Evolutionary conservation across 2,888 invertebrate species (phyloP).

Genomic region (Drosophila borealis): DNA sequence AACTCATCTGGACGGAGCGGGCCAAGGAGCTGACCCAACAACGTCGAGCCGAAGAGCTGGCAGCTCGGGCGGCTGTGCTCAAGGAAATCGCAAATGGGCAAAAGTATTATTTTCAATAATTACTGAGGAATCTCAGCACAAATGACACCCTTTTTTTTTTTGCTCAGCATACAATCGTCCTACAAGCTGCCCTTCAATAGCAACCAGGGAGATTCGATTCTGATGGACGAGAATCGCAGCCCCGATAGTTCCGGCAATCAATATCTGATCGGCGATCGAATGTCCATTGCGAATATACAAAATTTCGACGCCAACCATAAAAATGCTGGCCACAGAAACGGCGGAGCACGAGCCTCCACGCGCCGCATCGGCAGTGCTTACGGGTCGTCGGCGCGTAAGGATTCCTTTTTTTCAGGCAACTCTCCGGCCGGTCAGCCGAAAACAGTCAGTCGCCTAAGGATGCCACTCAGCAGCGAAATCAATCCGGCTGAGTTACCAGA

Average conservation of each 20-base stretch:
- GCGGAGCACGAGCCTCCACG: conserved; percentile 32
- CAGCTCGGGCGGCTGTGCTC: conserved; percentile 87
- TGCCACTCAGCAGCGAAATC: conserved; percentile 34
- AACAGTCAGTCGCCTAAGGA: conserved; percentile 19
- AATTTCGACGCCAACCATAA: conserved; percentile 29
- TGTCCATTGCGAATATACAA: conserved; percentile 57
- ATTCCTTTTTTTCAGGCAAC: conserved; percentile 42
- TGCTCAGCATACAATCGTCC: conserved; percentile 49
- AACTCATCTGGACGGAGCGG: conserved; percentile 91
- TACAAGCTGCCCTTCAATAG: conserved; percentile 40
- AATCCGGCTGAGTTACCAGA: conserved; percentile 29
- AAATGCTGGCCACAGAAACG: conserved; percentile 12
- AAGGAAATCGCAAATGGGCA: conserved; percentile 88
- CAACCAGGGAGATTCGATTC: conserved; percentile 51
- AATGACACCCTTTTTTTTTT: background rate
- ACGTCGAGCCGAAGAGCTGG: conserved; percentile 90
- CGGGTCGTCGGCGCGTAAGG: conserved; percentile 20
- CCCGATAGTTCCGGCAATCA: conserved; percentile 66
- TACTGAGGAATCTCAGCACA: background rate
- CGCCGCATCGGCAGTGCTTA: conserved; percentile 43
- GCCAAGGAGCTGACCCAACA: conserved; percentile 91
- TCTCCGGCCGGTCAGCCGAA: conserved; percentile 8
- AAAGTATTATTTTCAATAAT: conserved; percentile 82
- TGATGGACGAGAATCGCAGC: conserved; percentile 81
- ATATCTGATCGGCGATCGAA: conserved; percentile 50